Evolutionary conservation across 2,113 vertebrate genomes (phyloP).

Genomic region (Epinephelus cyanopodus): DNA sequence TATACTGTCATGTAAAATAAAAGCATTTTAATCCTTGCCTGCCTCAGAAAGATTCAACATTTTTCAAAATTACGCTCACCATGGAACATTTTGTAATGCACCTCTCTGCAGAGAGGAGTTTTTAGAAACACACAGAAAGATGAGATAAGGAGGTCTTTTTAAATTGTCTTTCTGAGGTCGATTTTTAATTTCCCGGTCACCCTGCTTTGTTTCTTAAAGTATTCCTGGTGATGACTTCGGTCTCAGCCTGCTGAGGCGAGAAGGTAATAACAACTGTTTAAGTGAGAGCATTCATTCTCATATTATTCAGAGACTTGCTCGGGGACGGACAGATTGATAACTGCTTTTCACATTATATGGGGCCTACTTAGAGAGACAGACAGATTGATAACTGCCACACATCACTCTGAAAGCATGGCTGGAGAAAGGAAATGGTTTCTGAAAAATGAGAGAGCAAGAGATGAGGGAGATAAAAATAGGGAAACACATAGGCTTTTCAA

Average conservation of each 20-base stretch:
- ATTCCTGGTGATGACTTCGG: constrained; percentile 11
- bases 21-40: too few species aligned
- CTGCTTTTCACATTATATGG: constrained; percentile 25
- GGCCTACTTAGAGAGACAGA: constrained; percentile 6
- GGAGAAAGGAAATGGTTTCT: constrained; percentile 16
- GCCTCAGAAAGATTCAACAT: background rate
- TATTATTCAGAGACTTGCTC: background rate
- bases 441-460: constrained; percentile 4
- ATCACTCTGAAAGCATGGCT: constrained; percentile 2
- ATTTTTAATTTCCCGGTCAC: constrained; percentile 10
- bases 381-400: constrained; percentile 31
- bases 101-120: background rate
- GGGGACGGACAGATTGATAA: constrained; percentile 38
- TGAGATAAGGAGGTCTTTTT: constrained; percentile 10
- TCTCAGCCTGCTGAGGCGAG: constrained; percentile 7
- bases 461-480: background rate
- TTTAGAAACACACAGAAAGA: background rate
- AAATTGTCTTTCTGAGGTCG: background rate
- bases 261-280: constrained; percentile 36
- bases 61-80: background rate
- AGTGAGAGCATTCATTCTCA: constrained; percentile 15
- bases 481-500: background rate
- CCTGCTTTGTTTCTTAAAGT: constrained; percentile 13
- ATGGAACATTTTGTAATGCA: background rate
- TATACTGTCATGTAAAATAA: too few species aligned